Percentiles rank a stretch among this genome's conserved stretches.
These are phyloP conservation scores for Chrysolina americana DNA, from an alignment of 2,888 invertebrate species.

Conservation along the genomic window DNA sequence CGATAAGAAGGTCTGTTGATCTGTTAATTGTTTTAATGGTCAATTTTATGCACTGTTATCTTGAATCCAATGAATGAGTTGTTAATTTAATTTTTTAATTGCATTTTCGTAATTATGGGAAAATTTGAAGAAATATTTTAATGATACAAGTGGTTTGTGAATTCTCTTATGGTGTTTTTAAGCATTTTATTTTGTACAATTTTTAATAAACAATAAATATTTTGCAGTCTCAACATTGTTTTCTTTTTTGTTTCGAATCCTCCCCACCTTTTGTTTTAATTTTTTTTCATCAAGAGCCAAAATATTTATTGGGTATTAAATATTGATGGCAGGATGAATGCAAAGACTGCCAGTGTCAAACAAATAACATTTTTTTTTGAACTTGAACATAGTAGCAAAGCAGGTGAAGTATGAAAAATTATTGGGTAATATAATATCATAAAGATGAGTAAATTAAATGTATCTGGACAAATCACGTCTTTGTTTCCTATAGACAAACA, in stretches of 20 bases:
- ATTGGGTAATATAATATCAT: too few relatives aligned
- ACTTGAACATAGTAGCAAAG: neutral
- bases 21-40: neutral
- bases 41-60: neutral
- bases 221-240: constrained; percentile 63
- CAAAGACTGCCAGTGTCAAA: neutral
- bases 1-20: too few relatives aligned
- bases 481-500: too few relatives aligned
- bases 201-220: constrained; percentile 71
- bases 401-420: too few relatives aligned
- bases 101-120: neutral
- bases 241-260: constrained; percentile 55
- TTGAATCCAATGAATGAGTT: neutral
- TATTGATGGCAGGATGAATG: constrained; percentile 36
- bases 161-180: constrained; percentile 40
- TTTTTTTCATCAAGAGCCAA: constrained; percentile 52
- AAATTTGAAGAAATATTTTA: constrained; percentile 11
- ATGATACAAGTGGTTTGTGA: constrained; percentile 41
- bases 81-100: neutral
- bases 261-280: constrained; percentile 40
- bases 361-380: neutral
- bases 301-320: constrained; percentile 65
- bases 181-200: constrained; percentile 49
- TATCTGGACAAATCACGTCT: too few relatives aligned
- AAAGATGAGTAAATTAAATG: too few relatives aligned